Conservation (phyloP, 2,113 vertebrate species). For the Tupaia chinensis region DNA sequence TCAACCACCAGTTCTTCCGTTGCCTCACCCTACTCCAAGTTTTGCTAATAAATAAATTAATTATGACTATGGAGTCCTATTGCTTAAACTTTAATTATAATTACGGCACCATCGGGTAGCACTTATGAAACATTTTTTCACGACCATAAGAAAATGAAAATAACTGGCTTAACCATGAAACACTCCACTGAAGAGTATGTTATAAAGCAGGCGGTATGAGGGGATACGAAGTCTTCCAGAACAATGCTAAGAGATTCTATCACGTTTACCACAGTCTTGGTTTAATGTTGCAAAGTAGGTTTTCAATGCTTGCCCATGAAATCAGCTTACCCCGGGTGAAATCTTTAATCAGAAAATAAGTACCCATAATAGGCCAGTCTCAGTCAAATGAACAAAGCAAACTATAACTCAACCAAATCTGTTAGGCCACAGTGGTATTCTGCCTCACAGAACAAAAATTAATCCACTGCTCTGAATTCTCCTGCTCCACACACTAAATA, state of each 20-base stretch:
- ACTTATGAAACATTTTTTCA: neutral
- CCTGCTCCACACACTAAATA: neutral
- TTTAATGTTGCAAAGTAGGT: slow-evolving; percentile 75
- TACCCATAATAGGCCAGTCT: slow-evolving; percentile 76
- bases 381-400: slow-evolving; percentile 81
- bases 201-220: slow-evolving; percentile 39
- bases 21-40: slow-evolving; percentile 26
- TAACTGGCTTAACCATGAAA: slow-evolving; percentile 48
- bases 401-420: slow-evolving; percentile 74
- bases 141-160: slow-evolving; percentile 60
- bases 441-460: slow-evolving; percentile 38
- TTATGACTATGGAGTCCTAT: neutral
- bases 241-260: slow-evolving; percentile 73
- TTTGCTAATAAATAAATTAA: slow-evolving; percentile 12
- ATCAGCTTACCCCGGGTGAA: slow-evolving; percentile 80
- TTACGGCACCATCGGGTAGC: neutral
- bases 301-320: slow-evolving; percentile 70
- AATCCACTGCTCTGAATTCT: neutral
- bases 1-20: neutral
- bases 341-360: slow-evolving; percentile 83
- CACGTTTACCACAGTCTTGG: slow-evolving; percentile 82
- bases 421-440: slow-evolving; percentile 54
- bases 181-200: slow-evolving; percentile 43
- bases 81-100: slow-evolving; percentile 61
- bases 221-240: slow-evolving; percentile 72